These are phyloP conservation scores for Sinosuthora webbiana DNA, from an alignment of 2,113 vertebrate genomes.

Conservation along the genomic window DNA sequence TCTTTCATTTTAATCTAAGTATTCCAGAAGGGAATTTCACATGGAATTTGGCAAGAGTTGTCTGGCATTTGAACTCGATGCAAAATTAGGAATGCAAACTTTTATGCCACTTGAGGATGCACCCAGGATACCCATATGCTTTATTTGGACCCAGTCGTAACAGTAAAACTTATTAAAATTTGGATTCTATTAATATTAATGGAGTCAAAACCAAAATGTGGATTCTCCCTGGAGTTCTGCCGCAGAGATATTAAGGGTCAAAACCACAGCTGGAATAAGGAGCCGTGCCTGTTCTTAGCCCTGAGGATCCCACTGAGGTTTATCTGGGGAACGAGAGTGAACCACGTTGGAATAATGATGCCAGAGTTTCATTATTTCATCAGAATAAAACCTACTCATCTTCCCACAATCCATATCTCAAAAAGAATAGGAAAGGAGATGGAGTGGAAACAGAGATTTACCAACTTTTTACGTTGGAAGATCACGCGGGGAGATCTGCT, in stretches of 20 bases:
- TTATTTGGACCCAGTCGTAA: not conserved
- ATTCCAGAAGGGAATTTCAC: not conserved
- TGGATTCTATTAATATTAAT: not conserved
- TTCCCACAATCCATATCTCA: not conserved
- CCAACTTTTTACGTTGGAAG: not conserved
- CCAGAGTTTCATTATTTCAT: not conserved
- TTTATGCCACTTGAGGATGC: not conserved
- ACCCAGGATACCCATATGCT: not conserved
- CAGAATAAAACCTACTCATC: not conserved
- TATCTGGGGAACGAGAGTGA: not conserved
- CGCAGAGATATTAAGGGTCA: not conserved
- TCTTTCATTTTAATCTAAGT: not conserved
- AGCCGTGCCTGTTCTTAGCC: accelerated
- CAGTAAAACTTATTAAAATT: not conserved
- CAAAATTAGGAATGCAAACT: not conserved
- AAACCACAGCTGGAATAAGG: not conserved
- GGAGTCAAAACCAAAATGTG: not conserved
- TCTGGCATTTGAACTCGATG: not conserved
- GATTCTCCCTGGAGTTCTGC: not conserved
- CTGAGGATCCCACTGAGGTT: not conserved
- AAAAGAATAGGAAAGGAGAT: not conserved
- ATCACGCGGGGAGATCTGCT: not conserved
- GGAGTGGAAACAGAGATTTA: not conserved
- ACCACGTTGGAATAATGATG: not conserved
- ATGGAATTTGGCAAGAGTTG: not conserved